Evolutionary conservation across 2,113 vertebrate genomes (phyloP).

Genomic region (Callorhinus ursinus): DNA sequence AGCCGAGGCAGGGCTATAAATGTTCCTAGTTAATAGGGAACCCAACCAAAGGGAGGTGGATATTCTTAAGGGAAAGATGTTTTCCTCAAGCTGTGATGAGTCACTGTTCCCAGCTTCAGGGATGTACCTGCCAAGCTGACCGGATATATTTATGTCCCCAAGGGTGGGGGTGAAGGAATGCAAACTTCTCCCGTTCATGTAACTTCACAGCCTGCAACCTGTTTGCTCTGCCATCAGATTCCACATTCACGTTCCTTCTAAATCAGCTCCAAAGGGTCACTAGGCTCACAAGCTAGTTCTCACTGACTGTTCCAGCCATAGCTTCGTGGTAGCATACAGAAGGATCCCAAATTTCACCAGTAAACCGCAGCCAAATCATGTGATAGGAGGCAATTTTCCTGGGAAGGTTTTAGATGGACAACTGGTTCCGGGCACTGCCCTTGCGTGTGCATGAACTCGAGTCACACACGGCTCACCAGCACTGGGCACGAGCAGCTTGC

Average conservation of each 20-base stretch:
- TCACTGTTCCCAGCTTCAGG: neutral
- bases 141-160: accelerated
- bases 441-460: accelerated
- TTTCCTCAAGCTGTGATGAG: neutral
- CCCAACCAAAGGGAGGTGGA: neutral
- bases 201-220: accelerated
- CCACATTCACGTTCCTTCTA: neutral
- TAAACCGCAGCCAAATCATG: neutral
- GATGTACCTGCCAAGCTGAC: neutral
- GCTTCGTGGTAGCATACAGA: accelerated
- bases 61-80: neutral
- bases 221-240: neutral
- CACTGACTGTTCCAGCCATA: neutral
- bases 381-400: accelerated
- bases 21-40: accelerated
- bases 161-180: neutral
- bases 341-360: neutral
- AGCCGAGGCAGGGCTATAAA: neutral
- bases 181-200: too few species aligned
- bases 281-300: neutral
- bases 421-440: accelerated
- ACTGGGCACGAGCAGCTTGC: accelerated
- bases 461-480: accelerated
- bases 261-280: neutral
- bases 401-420: neutral